Evolutionary conservation across 30 jellyfish, hydroid and myxozoan genomes (phyloP), one percentile per base, ranked within the genome.

Genomic region (Aurelia sp.): DNA sequence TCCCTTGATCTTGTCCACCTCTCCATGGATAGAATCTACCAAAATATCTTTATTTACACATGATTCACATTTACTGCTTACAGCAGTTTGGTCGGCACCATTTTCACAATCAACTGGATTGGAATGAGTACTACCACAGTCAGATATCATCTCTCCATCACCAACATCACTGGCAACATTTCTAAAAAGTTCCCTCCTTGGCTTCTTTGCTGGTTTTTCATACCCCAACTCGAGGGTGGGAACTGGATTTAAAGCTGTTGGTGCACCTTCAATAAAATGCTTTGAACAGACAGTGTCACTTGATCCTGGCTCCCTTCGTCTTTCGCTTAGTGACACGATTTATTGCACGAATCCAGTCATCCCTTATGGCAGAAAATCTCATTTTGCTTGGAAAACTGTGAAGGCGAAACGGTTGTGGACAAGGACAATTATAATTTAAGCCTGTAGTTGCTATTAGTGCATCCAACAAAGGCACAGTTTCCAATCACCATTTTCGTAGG

Each of bases 401-500:
- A n/a, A n/a, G n/a, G n/a, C n/a, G n/a, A n/a, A n/a, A n/a, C n/a
- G n/a, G n/a, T n/a, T n/a, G n/a, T n/a, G n/a, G n/a, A n/a, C n/a
- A n/a, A n/a, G n/a, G n/a, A n/a, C n/a, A n/a, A n/a, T n/a, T n/a
- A 71, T 9, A 4, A 17, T 18, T 71, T 71, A 8, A 71, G 67
- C 66, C 44, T 71, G 82, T 71, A 71, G 19, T 41, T 41, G 44
- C 82, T 71, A 66, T 71, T 71, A 11, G 65, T 71, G 82, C 82
- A 71, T 38, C 11, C 33, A 31, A 71, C 82, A 22, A 71, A 15
- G 33, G 68, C 82, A 71, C 82, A 71, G 66, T 71, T 71, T 27
- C 82, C 82, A 71, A 30, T 71, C 60, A 71, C 82, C 67, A 71
- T 71, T 66, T 71, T 48, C n/a, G 33, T n/a, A 13, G 65, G 16